Conservation (phyloP, 2,113 vertebrate genomes). For the Microcebus lehilahytsara region DNA sequence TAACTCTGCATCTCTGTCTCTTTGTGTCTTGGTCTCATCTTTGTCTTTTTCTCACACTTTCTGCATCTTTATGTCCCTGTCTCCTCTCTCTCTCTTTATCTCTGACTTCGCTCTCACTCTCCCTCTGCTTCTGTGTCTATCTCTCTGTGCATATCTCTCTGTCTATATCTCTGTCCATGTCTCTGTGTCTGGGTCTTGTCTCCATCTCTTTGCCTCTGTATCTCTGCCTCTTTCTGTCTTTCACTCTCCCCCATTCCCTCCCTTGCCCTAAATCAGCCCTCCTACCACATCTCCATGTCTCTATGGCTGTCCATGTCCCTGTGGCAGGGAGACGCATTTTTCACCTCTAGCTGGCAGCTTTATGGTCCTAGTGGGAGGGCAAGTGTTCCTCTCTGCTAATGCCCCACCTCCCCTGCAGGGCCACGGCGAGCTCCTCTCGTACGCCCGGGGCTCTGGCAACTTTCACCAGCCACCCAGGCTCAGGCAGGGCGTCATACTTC, state of each 20-base stretch:
- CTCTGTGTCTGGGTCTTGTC: background rate
- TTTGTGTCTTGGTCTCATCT: background rate
- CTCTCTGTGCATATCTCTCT: background rate
- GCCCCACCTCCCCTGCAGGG: background rate
- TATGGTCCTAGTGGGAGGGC: background rate
- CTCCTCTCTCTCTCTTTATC: background rate
- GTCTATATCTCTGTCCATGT: background rate
- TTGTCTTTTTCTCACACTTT: background rate
- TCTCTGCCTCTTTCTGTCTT: background rate
- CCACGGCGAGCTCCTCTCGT: background rate
- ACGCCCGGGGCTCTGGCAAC: background rate
- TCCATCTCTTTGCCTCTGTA: background rate
- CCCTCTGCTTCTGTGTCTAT: background rate
- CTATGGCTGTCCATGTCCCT: background rate
- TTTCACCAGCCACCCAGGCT: background rate
- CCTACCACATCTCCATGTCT: background rate
- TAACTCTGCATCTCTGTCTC: background rate
- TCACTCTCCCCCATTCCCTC: background rate
- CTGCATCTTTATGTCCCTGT: background rate
- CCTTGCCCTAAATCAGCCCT: slow-evolving; percentile 30
- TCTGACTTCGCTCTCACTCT: background rate
- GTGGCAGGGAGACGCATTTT: slow-evolving; percentile 18
- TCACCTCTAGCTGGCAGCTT: slow-evolving; percentile 42
- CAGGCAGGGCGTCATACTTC: background rate
- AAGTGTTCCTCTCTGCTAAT: background rate